Evolutionary conservation across 2,113 vertebrate genomes (phyloP), one percentile per base, ranked within the genome.

Genomic region (Oriolus oriolus): DNA sequence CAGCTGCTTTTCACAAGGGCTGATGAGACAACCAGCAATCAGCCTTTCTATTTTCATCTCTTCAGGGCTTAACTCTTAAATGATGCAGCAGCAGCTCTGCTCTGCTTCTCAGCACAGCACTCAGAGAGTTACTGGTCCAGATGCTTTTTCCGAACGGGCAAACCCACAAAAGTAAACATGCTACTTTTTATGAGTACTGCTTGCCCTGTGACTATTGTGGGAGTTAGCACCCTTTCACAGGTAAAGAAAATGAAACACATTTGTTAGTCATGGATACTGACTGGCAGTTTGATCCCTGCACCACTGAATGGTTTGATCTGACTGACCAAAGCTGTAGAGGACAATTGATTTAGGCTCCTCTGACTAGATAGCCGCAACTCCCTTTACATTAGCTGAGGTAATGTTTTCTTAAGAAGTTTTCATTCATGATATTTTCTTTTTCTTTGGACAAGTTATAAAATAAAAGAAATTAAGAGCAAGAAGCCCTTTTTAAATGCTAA

Each of bases 21-120:
- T 97, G 93, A 95, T 94, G 95, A 97, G 92, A 93, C 92, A 97
- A 90, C 90, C 76, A 65, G 93, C 73, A 97, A 93, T 96, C 93
- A 96, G 77, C 60, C 49, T 94, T 90, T 95, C 96, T 97, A 92
- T 96, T 97, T 96, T 95, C 83, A 82, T 94, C 96, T 92, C 85
- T 57, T 86, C 16, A 20, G 79, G 68, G 71, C 64, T 94, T 94
- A 96, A 95, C 87, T 93, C 93, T 88, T 89, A 71, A 71, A 45
- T n/a, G 70, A 44, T 39, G 65, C 61, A 64, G 64, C 50, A 92
- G 60, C 50, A 83, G 59, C 44, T 77, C 64, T 61, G 17, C 53
- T 91, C 47, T 79, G 61, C 53, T 89, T 89, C 70, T 74, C 63
- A 13, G 10, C 39, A 47, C 30, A 41, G 10, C 12, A 21, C 64